Conservation (phyloP, 2,797 vertebrate species). For the Nothura maculosa region DNA sequence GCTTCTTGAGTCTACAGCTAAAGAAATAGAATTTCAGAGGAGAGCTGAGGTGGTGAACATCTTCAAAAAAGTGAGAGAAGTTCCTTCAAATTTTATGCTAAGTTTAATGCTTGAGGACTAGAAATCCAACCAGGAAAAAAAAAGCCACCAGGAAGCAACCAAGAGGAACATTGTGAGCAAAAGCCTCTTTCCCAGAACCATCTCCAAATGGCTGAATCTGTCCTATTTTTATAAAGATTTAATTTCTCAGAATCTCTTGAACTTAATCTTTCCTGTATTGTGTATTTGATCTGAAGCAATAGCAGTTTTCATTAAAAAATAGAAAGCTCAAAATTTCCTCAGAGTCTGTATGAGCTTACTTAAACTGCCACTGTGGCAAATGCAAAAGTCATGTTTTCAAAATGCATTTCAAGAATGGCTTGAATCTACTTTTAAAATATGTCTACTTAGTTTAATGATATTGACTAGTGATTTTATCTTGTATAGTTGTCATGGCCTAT, state of each 20-base stretch:
- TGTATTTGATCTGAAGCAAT: not conserved
- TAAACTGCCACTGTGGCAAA: not conserved
- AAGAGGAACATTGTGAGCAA: not conserved
- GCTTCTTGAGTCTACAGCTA: not conserved
- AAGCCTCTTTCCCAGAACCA: not conserved
- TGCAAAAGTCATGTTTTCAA: not conserved
- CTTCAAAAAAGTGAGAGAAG: not conserved
- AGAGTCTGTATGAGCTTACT: not conserved
- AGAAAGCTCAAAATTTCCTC: not conserved
- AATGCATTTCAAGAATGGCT: not conserved
- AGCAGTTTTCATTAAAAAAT: not conserved
- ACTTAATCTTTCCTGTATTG: not conserved
- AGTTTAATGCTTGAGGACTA: not conserved
- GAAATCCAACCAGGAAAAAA: not conserved
- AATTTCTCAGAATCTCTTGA: not conserved
- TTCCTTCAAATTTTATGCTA: not conserved
- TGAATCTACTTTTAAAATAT: not conserved
- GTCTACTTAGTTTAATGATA: not conserved
- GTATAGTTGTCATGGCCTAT: not conserved
- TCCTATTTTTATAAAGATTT: not conserved
- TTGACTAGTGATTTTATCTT: not conserved
- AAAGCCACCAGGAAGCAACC: not conserved
- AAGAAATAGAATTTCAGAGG: not conserved
- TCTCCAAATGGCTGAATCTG: not conserved
- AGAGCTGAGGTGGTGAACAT: not conserved